Evolutionary conservation across 1,140 invertebrate species (phyloP), one percentile per base, ranked within the genome.

Genomic region (Laupala kohalensis): DNA sequence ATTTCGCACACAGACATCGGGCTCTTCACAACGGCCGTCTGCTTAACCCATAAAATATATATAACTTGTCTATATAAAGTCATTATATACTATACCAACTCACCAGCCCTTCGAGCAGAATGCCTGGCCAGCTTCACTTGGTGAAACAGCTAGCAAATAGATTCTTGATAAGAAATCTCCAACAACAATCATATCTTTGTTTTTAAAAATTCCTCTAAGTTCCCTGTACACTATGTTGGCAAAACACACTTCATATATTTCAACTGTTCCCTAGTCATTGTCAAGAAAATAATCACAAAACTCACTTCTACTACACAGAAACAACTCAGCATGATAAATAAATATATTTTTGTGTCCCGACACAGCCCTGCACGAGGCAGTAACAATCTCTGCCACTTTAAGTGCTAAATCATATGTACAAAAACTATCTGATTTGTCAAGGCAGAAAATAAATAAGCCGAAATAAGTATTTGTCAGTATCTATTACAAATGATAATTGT

Each of bases 21-120:
- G 37, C 37, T 9, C 37, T 19, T 53, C 37, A 53, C 37, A 53
- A 53, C 37, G 37, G 37, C 37, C 37, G 37, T 53, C 37, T 53
- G 37, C 37, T 28, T 68, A 37, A 29, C 29, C 64, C 67, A 68
- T 29, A 68, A 68, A 68, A 68, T 68, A 68, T 65, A 65, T 28
- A 68, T 68, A 68, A 28, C 12, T 27, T 68, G 67, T 28, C 28
- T 28, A 68, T 65, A 65, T 30, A 67, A 26, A 68, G 19, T 68
- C 67, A 29, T n/a, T 68, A 68, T 23, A 9, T 68, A 26, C 26
- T 67, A 19, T 28, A 67, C 25, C 66, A 29, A 37, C 67, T 30
- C 6, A 23, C 29, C 19, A 23, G 67, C 27, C 67, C 67, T 68
- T 53, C 37, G 37, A 53, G 37, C 37, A 53, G 37, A 53, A 53